phyloP scores from a whole-genome alignment of 2,113 vertebrate species.

The Archocentrus centrarchus region DNA sequence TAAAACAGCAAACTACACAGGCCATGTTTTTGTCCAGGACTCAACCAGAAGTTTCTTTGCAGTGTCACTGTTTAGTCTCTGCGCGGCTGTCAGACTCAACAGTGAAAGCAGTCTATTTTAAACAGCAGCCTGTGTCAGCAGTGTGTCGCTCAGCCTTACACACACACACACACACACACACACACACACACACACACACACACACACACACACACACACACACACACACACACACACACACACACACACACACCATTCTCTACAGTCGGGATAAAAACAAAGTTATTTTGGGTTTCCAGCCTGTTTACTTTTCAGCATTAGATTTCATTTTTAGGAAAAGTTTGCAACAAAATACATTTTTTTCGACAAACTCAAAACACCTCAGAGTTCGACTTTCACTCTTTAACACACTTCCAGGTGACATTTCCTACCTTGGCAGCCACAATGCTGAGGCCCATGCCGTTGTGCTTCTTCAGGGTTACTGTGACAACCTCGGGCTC shows the following conservation, averaged over 20 bases:
- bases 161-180: not conserved
- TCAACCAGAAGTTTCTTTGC: conserved; percentile 35
- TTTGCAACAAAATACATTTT: not conserved
- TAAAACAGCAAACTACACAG: conserved; percentile 6
- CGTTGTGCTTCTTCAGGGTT: conserved; percentile 97
- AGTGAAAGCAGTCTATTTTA: conserved; percentile 54
- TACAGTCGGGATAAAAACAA: conserved; percentile 23
- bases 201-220: not conserved
- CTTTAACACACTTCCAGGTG: not conserved
- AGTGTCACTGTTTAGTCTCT: conserved; percentile 66
- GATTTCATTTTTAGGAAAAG: not conserved
- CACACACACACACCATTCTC: not conserved
- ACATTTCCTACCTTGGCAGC: conserved; percentile 92
- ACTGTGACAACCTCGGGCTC: conserved; percentile 98
- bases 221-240: not conserved
- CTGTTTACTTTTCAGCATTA: not conserved
- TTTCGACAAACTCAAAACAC: not conserved
- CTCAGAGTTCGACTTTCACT: conserved; percentile 23
- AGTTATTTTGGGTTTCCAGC: conserved; percentile 45
- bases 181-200: not conserved
- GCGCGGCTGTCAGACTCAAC: conserved; percentile 62
- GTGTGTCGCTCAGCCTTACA: not conserved
- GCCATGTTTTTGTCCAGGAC: not conserved
- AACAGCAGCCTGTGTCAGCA: conserved; percentile 30
- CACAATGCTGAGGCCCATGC: conserved; percentile 98